phyloP scores from a whole-genome alignment of 2,797 vertebrate species.

The Aplochiton taeniatus region DNA sequence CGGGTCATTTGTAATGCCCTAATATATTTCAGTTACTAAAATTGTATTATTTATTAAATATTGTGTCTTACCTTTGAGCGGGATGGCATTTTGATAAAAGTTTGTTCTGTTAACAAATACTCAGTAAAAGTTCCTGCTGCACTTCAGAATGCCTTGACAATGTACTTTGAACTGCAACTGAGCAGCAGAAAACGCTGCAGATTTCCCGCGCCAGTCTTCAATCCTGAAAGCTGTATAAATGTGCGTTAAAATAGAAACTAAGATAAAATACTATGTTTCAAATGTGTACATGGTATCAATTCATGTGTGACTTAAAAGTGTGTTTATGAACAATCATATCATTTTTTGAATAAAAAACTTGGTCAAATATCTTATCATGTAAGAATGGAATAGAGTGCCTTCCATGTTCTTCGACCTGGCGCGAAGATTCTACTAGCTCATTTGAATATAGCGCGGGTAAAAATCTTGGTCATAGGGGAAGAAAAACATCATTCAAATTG shows the following conservation, averaged over 20 bases:
- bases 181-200: constrained; percentile 30
- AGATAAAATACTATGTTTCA: background rate
- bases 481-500: too few relatives aligned
- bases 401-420: constrained; percentile 49
- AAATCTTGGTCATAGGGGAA: too few relatives aligned
- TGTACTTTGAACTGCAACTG: constrained; percentile 22
- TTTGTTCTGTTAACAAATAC: background rate
- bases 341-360: too few relatives aligned
- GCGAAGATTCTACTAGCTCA: constrained; percentile 41
- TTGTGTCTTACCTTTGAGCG: constrained; percentile 70
- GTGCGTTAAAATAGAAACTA: background rate
- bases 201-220: constrained; percentile 71
- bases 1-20: background rate
- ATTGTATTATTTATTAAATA: rapidly evolving
- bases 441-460: constrained; percentile 22
- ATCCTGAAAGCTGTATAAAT: constrained; percentile 69
- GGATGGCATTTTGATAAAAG: constrained; percentile 64
- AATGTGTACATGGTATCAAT: too few relatives aligned
- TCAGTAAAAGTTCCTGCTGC: background rate
- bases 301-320: too few relatives aligned
- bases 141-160: constrained; percentile 30
- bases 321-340: too few relatives aligned
- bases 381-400: background rate
- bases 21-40: background rate
- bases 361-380: too few relatives aligned